Percentiles rank a stretch among this genome's conserved stretches.
phyloP scores from a whole-genome alignment of 2,113 vertebrate species.

The Rutilus rutilus region DNA sequence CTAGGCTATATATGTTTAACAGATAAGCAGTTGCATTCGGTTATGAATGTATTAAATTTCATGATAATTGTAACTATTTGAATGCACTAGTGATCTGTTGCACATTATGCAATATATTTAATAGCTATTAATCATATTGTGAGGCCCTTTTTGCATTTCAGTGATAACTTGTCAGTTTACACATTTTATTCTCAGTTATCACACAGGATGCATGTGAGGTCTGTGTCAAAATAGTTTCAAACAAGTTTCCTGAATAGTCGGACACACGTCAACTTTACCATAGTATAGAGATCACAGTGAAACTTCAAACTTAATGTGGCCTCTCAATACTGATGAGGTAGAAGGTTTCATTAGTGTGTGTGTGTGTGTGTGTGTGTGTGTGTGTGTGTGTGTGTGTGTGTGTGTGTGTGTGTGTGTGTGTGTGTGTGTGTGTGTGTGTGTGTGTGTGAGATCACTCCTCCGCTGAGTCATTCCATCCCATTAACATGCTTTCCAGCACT shows the following conservation, averaged over 20 bases:
- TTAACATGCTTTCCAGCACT: conserved; percentile 41
- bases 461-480: conserved; percentile 47
- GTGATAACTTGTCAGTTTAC: neutral
- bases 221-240: too few relatives aligned
- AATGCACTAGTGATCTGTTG: neutral
- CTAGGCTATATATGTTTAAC: too few relatives aligned
- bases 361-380: neutral
- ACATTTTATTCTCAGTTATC: neutral
- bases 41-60: neutral
- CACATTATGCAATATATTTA: neutral
- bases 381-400: conserved; percentile 39
- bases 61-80: neutral
- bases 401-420: conserved; percentile 38
- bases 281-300: neutral
- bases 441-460: conserved; percentile 15
- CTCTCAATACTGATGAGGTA: neutral
- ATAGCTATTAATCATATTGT: neutral
- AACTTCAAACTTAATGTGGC: neutral
- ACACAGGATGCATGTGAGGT: too few relatives aligned
- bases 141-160: neutral
- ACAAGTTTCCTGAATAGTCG: too few relatives aligned
- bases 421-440: conserved; percentile 30
- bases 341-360: conserved; percentile 30
- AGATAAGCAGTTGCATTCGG: neutral
- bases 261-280: neutral